Evolutionary conservation across 2,113 vertebrate genomes (phyloP), one percentile per base, ranked within the genome.

Genomic region (Prinia subflava): DNA sequence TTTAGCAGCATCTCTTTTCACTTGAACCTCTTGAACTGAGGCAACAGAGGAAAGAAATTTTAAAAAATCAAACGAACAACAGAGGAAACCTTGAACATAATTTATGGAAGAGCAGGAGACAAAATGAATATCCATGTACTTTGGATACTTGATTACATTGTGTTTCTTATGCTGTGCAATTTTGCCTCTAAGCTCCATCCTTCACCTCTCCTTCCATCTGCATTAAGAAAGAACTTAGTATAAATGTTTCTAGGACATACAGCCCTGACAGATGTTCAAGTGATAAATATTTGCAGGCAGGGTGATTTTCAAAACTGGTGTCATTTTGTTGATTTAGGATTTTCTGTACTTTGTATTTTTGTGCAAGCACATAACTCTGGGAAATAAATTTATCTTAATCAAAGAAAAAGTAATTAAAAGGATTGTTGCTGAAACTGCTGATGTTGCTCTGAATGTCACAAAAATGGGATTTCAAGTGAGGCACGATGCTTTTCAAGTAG

Each of bases 351-450:
- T 77, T 65, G n/a, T 69, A 41, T 65, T 90, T 92, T 76, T 93
- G 50, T 81, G 64, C 55, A 77, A 94, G 63, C 30, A 33, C 7
- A 6, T 60, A 73, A 83, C 33, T 87, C 46, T 46, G 50, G 68
- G 47, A 90, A 92, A 91, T 80, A 79, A 73, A 92, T 94, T 93
- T 76, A 21, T 85, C 82, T 90, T 83, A 91, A 89, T 95, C 56
- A 71, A 80, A 86, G 79, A 77, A 91, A 94, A 86, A 92, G 23
- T 73, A 88, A 94, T 95, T 94, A 93, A 88, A 96, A 94, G 9
- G n/a, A 39, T 47, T 80, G 55, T 73, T 86, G 55, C 42, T 1
- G 2, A 85, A 94, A 92, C 33, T 50, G 75, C 85, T 92, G 57
- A 35, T 77, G 42, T 67, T 88, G 75, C 59, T 87, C 56, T 59